These are phyloP conservation scores for Meteorus colon DNA, from an alignment of 2,888 invertebrate genomes.

Conservation along the genomic window DNA sequence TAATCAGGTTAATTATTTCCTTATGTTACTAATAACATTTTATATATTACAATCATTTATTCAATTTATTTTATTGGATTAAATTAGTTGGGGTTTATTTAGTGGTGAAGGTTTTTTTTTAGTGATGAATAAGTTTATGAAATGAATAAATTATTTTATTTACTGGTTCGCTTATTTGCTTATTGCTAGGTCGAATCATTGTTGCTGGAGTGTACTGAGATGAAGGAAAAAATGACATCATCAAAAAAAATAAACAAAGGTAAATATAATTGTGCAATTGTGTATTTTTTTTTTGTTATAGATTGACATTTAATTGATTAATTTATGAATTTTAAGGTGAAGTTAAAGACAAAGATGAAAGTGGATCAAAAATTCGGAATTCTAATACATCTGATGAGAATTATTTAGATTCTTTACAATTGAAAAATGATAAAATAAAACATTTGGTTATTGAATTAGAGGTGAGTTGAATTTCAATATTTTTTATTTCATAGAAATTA, in stretches of 20 bases:
- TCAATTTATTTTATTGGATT: conserved; percentile 28
- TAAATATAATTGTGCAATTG: conserved; percentile 24
- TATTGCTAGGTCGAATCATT: conserved; percentile 74
- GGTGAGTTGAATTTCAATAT: conserved; percentile 71
- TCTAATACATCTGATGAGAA: conserved; percentile 30
- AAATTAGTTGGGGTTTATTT: conserved; percentile 26
- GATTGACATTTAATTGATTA: conserved; percentile 3
- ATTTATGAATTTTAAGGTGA: conserved; percentile 34
- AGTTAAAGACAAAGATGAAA: conserved; percentile 44
- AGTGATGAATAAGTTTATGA: neutral
- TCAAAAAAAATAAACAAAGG: conserved; percentile 32
- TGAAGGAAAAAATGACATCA: conserved; percentile 62
- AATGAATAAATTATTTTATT: neutral
- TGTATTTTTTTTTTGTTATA: neutral
- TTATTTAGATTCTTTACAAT: conserved; percentile 74
- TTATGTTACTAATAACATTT: no score
- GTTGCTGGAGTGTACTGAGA: conserved; percentile 75
- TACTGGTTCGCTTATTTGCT: conserved; percentile 19
- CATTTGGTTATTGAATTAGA: conserved; percentile 84
- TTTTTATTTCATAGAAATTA: neutral
- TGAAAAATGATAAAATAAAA: conserved; percentile 86
- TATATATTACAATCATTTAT: neutral
- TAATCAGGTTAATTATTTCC: conserved; percentile 76
- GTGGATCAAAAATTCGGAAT: conserved; percentile 44
- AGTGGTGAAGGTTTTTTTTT: conserved; percentile 8